Evolutionary conservation across 2,797 vertebrate species (phyloP).

Genomic region (Glossophaga mutica): DNA sequence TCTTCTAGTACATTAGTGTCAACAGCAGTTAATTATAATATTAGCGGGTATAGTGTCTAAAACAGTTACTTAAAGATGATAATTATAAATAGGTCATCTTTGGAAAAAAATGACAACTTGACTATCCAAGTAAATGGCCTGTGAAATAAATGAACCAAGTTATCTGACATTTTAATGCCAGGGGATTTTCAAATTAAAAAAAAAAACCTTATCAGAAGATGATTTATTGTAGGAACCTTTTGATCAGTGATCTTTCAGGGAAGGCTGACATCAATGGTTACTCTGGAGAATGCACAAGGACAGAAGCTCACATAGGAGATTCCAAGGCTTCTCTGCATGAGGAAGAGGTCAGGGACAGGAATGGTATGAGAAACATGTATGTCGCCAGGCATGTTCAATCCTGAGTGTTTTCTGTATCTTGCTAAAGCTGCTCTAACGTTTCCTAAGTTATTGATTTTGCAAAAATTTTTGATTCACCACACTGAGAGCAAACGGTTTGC

Average conservation of each 20-base stretch:
- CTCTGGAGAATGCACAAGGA: neutral
- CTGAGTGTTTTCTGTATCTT: neutral
- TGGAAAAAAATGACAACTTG: neutral
- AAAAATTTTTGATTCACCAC: neutral
- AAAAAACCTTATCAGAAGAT: neutral
- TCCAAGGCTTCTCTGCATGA: neutral
- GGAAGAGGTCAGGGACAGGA: neutral
- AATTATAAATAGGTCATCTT: neutral
- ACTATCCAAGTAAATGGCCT: neutral
- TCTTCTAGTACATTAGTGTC: neutral
- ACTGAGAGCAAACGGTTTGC: neutral
- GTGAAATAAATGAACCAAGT: neutral
- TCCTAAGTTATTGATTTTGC: neutral
- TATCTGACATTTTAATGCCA: neutral
- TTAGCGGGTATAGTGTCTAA: neutral
- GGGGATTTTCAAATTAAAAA: neutral
- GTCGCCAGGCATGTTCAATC: neutral
- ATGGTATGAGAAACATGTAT: neutral
- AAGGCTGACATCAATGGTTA: neutral
- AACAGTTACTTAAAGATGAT: neutral
- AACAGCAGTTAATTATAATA: neutral
- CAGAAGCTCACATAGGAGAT: neutral
- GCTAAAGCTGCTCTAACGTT: neutral
- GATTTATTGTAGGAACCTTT: neutral
- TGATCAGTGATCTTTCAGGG: neutral